These are phyloP conservation scores for Cheilosia vernalis DNA, from an alignment of 2,888 invertebrate genomes.

Conservation along the genomic window DNA sequence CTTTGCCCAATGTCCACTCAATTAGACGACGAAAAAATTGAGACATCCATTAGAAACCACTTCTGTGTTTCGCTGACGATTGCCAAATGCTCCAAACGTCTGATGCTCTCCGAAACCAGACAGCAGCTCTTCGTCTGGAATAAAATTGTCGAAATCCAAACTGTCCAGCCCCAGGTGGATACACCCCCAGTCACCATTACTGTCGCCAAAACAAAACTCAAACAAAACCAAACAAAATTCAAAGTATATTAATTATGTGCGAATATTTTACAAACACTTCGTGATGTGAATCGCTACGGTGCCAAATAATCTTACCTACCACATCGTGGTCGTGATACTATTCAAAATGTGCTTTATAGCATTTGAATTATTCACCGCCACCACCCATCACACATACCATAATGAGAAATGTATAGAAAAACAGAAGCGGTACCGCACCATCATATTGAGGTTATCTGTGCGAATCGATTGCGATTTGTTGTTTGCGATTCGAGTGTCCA, in stretches of 20 bases:
- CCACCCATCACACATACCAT: slow-evolving; percentile 10
- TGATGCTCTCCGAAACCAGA: slow-evolving; percentile 31
- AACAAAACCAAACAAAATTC: slow-evolving; percentile 28
- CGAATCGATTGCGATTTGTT: slow-evolving; percentile 8
- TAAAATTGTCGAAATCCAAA: slow-evolving; percentile 28
- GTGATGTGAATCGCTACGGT: slow-evolving; percentile 64
- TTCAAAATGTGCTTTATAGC: slow-evolving; percentile 61
- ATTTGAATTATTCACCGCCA: slow-evolving; percentile 64
- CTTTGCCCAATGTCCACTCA: background rate
- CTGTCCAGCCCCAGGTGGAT: background rate
- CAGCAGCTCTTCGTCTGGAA: background rate
- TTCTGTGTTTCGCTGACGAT: slow-evolving; percentile 19
- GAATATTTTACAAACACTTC: slow-evolving; percentile 56
- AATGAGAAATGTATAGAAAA: background rate
- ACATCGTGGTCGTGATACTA: slow-evolving; percentile 70
- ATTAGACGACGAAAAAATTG: slow-evolving; percentile 32
- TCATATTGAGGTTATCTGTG: slow-evolving; percentile 59
- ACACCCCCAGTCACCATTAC: background rate
- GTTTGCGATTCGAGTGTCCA: slow-evolving; percentile 25
- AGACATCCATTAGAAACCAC: slow-evolving; percentile 42
- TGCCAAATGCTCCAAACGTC: slow-evolving; percentile 5
- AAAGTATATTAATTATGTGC: slow-evolving; percentile 47
- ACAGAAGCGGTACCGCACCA: slow-evolving; percentile 22
- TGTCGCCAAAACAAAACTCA: slow-evolving; percentile 20
- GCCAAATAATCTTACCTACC: slow-evolving; percentile 74